Conservation (phyloP, 2,797 vertebrate species). For the Florisuga fusca region DNA sequence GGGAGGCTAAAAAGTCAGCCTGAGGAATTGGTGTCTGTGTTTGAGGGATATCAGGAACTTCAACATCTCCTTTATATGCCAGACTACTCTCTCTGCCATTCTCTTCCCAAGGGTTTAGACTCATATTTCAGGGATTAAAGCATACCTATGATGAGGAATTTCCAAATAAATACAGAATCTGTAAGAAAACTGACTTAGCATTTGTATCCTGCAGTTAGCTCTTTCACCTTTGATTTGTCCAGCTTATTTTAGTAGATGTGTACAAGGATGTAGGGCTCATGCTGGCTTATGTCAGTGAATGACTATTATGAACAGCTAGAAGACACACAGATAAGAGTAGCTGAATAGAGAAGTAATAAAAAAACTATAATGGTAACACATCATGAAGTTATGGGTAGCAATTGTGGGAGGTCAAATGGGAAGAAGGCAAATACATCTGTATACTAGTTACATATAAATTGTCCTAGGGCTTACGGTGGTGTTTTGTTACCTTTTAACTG, state of each 20-base stretch:
- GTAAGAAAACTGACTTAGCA: neutral
- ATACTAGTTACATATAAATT: neutral
- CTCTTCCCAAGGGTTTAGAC: neutral
- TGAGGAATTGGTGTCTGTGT: neutral
- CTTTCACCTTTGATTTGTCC: neutral
- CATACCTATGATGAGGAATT: neutral
- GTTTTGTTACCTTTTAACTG: neutral
- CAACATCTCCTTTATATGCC: neutral
- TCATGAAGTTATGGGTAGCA: neutral
- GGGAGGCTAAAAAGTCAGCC: neutral
- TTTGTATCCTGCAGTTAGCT: neutral
- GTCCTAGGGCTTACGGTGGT: neutral
- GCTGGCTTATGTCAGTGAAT: neutral
- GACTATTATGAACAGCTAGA: neutral
- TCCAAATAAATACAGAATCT: neutral
- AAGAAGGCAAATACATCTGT: neutral
- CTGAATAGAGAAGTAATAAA: neutral
- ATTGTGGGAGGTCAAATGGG: neutral
- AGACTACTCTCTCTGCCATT: rapidly evolving
- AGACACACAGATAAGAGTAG: neutral
- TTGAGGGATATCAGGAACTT: neutral
- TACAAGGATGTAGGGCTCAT: neutral
- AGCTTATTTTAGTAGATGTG: neutral
- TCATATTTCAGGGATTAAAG: neutral
- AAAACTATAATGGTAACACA: neutral